Conservation (phyloP, 1,140 invertebrate species). For the Zaprionus nigranus region DNA sequence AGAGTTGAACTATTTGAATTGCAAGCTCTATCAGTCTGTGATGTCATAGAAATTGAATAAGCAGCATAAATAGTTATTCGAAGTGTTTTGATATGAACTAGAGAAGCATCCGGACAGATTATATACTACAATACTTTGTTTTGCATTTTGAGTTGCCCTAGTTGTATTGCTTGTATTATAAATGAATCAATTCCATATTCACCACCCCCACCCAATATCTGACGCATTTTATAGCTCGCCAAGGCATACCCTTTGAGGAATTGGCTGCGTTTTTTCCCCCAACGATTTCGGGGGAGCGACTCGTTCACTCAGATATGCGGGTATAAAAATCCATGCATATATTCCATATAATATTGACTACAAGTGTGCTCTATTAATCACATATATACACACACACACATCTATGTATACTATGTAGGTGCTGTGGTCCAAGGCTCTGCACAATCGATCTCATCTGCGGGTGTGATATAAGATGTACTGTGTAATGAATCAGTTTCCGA, state of each 20-base stretch:
- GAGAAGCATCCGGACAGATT: background rate
- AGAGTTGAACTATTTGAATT: background rate
- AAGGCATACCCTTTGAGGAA: conserved; percentile 2
- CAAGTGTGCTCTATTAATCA: background rate
- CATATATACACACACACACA: background rate
- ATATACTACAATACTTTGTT: background rate
- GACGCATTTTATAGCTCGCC: conserved; percentile 2
- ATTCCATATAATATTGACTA: background rate
- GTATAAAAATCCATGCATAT: background rate
- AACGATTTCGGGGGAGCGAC: conserved; percentile 13
- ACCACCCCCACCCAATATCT: conserved; percentile 5
- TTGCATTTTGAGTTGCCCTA: background rate
- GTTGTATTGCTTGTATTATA: background rate
- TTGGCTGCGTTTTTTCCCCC: background rate
- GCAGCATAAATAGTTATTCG: background rate
- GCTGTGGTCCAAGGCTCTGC: conserved; percentile 17
- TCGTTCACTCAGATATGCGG: conserved; percentile 20
- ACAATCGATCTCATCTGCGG: conserved; percentile 25
- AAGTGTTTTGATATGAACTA: conserved; percentile 16
- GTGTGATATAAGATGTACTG: background rate
- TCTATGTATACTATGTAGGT: conserved; percentile 11
- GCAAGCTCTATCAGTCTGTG: conserved; percentile 7
- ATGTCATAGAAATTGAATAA: conserved; percentile 18
- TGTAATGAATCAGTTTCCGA: background rate
- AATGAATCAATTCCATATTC: conserved; percentile 19